Percentiles rank a stretch among this genome's conserved stretches.
Conservation (phyloP, 2,888 invertebrate genomes). For the Pammene fasciana region DNA sequence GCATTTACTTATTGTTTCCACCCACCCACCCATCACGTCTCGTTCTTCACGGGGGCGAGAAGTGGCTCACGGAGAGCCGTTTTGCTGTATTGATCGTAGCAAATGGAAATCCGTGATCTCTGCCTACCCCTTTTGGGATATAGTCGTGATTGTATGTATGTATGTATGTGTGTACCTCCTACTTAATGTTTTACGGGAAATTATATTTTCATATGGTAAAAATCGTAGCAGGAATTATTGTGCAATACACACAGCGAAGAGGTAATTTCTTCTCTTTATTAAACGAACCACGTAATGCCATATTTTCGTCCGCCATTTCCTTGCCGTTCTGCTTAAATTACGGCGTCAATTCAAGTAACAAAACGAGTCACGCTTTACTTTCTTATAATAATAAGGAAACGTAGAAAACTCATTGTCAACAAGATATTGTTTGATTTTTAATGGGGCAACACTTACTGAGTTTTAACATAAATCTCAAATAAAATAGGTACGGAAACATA, state of each 20-base stretch:
- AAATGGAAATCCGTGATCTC: too few relatives aligned
- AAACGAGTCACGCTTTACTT: not conserved
- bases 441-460: not conserved
- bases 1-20: too few relatives aligned
- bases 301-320: constrained; percentile 23
- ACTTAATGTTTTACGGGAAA: not conserved
- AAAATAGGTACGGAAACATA: too few relatives aligned
- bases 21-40: too few relatives aligned
- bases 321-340: constrained; percentile 20
- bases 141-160: too few relatives aligned
- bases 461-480: too few relatives aligned
- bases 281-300: constrained; percentile 24
- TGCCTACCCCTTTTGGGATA: too few relatives aligned
- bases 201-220: not conserved
- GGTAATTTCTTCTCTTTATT: constrained; percentile 24
- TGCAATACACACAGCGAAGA: constrained; percentile 2
- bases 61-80: too few relatives aligned
- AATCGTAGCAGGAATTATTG: not conserved
- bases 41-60: too few relatives aligned
- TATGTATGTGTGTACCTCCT: too few relatives aligned
- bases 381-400: not conserved
- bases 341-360: constrained; percentile 3
- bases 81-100: too few relatives aligned
- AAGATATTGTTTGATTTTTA: not conserved
- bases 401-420: not conserved